Conservation (phyloP, 1,140 invertebrate species). For the Ctenoplectra terminalis region DNA sequence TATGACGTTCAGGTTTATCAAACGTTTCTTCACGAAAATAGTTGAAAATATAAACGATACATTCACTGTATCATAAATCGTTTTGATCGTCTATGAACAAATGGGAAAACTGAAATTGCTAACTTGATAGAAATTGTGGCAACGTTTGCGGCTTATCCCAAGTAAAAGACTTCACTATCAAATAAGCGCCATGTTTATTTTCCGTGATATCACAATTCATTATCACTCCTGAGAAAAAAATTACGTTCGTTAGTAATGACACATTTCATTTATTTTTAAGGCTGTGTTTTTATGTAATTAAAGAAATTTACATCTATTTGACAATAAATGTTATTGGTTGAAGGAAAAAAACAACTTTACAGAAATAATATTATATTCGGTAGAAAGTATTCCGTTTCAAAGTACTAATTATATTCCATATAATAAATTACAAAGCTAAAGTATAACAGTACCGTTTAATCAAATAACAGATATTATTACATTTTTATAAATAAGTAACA, state of each 20-base stretch:
- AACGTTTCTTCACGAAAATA: slow-evolving; percentile 43
- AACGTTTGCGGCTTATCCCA: slow-evolving; percentile 31
- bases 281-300: neutral
- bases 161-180: slow-evolving; percentile 65
- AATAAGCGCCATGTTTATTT: slow-evolving; percentile 74
- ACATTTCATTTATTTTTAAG: slow-evolving; percentile 12
- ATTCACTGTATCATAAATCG: slow-evolving; percentile 41
- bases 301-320: neutral
- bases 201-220: slow-evolving; percentile 73
- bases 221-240: slow-evolving; percentile 74
- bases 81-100: slow-evolving; percentile 26
- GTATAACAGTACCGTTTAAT: neutral
- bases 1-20: slow-evolving; percentile 47
- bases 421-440: neutral
- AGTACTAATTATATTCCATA: neutral
- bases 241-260: slow-evolving; percentile 65
- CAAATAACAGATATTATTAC: neutral
- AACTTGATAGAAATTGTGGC: slow-evolving; percentile 39
- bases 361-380: neutral
- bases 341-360: neutral
- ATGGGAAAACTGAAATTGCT: slow-evolving; percentile 23
- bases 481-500: too few relatives aligned
- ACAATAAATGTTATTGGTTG: neutral
- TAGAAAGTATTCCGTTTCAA: neutral
- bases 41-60: slow-evolving; percentile 46